Evolutionary conservation across 2,797 vertebrate species (phyloP).

Genomic region (Diglossa cyanea): DNA sequence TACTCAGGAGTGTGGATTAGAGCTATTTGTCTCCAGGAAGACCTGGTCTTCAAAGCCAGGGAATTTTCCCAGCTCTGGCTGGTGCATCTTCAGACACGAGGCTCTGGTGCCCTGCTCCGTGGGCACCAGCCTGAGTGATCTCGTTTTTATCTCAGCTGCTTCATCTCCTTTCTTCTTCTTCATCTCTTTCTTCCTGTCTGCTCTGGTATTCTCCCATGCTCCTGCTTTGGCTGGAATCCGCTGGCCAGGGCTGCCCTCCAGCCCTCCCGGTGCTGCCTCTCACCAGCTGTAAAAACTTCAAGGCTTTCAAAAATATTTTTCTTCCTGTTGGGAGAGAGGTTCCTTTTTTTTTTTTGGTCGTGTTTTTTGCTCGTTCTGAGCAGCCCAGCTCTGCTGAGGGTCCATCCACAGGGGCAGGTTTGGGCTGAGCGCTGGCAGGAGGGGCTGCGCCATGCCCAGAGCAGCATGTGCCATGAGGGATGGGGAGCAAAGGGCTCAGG

Average conservation of each 20-base stretch:
- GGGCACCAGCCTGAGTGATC: not conserved
- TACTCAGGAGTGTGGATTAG: slow-evolving; percentile 60
- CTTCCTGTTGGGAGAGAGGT: slow-evolving; percentile 43
- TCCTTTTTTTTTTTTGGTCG: not conserved
- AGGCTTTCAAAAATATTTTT: slow-evolving; percentile 23
- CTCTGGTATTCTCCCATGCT: not conserved
- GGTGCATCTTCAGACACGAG: not conserved
- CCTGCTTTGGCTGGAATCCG: not conserved
- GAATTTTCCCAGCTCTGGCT: slow-evolving; percentile 41
- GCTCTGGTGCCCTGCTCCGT: not conserved
- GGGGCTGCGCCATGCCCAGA: not conserved
- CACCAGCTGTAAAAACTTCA: slow-evolving; percentile 58
- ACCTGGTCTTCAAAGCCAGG: slow-evolving; percentile 50
- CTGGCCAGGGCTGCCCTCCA: slow-evolving; percentile 8
- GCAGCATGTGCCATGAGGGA: fast-evolving
- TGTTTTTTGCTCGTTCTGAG: not conserved
- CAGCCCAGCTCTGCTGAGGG: not conserved
- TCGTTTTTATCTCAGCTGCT: not conserved
- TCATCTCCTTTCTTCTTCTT: not conserved
- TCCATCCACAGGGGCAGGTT: not conserved
- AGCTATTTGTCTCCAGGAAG: slow-evolving; percentile 52
- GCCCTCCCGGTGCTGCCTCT: not conserved
- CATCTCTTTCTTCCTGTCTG: not conserved
- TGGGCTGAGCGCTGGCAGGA: not conserved
- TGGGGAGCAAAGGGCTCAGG: fast-evolving